Conservation (phyloP, 2,888 invertebrate genomes). For the Exephanes ischioxanthus region DNA sequence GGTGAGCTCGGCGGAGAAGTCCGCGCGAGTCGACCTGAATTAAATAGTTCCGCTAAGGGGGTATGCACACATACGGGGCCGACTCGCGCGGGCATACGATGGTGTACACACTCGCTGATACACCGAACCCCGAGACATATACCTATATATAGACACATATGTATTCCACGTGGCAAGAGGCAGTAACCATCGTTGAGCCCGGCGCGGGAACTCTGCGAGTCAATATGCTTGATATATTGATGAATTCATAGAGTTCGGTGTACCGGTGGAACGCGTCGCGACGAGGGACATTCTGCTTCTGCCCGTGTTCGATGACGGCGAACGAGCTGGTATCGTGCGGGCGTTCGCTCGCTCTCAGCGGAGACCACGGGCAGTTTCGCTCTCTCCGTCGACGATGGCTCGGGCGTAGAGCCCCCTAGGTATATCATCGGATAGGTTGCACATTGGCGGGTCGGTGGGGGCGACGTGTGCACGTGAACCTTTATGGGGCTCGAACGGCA, state of each 20-base stretch:
- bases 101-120: conserved; percentile 55
- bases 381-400: conserved; percentile 22
- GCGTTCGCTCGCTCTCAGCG: conserved; percentile 44
- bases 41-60: conserved; percentile 73
- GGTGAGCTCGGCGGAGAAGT: conserved; percentile 10
- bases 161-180: conserved; percentile 31
- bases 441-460: conserved; percentile 22
- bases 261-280: conserved; percentile 64
- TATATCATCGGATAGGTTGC: conserved; percentile 30
- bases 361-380: conserved; percentile 8
- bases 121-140: conserved; percentile 52
- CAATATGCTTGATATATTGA: conserved; percentile 75
- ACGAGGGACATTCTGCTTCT: conserved; percentile 65
- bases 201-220: conserved; percentile 60
- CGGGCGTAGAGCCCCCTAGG: conserved; percentile 14
- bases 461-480: conserved; percentile 54
- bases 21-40: conserved; percentile 69
- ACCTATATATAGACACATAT: conserved; percentile 5
- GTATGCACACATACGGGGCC: conserved; percentile 39
- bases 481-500: conserved; percentile 62
- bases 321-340: conserved; percentile 23
- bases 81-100: conserved; percentile 42
- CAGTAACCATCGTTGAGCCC: conserved; percentile 34
- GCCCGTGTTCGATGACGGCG: conserved; percentile 1
- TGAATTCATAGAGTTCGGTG: conserved; percentile 75